Evolutionary conservation across 2,888 invertebrate species (phyloP).

Genomic region (Agrotis puta): DNA sequence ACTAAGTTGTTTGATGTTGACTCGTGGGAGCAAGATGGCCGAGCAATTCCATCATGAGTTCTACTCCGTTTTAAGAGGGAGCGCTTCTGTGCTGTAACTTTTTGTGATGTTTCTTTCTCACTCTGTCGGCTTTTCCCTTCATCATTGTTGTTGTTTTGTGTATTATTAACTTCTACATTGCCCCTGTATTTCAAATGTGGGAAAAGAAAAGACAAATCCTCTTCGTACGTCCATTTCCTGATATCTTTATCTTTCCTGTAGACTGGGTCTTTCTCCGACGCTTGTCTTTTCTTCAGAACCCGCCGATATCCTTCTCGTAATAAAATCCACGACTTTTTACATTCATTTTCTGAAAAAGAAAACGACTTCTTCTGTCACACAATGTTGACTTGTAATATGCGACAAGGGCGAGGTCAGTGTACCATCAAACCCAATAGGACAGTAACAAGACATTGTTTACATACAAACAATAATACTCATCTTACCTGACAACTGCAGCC

Average conservation of each 20-base stretch:
- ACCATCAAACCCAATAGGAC: too few relatives aligned
- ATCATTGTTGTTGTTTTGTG: not conserved
- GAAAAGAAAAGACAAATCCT: conserved; percentile 4
- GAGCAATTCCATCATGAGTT: not conserved
- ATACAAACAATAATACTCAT: not conserved
- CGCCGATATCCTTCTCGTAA: conserved; percentile 30
- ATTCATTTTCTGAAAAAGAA: conserved; percentile 19
- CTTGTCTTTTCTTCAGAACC: not conserved
- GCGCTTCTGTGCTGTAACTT: not conserved
- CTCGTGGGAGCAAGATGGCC: conserved; percentile 1
- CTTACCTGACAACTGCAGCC: conserved; percentile 6
- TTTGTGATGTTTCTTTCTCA: too few relatives aligned
- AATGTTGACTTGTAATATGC: not conserved
- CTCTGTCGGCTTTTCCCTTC: not conserved
- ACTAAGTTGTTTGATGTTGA: conserved; percentile 2
- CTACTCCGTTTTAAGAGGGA: not conserved
- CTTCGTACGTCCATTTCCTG: conserved; percentile 22
- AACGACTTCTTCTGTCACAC: not conserved
- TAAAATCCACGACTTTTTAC: conserved; percentile 24
- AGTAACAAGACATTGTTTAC: not conserved
- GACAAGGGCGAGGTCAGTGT: too few relatives aligned
- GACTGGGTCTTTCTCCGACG: not conserved
- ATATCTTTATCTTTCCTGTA: not conserved
- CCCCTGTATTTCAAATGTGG: not conserved
- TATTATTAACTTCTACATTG: not conserved